Evolutionary conservation across 2,113 vertebrate species (phyloP).

Genomic region (Tor tambroides): DNA sequence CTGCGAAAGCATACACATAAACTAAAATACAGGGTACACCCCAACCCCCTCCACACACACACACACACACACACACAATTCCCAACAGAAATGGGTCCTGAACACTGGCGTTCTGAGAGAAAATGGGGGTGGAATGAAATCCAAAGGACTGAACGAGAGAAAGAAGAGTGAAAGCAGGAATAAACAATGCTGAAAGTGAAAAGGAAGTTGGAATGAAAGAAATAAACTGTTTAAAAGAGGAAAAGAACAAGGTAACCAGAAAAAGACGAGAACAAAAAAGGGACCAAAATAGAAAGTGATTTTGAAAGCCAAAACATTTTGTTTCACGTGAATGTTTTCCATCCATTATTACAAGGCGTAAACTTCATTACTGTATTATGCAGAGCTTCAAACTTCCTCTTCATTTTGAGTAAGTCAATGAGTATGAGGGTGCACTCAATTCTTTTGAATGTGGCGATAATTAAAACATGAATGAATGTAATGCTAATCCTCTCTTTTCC

Average conservation of each 20-base stretch:
- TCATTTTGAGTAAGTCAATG: background rate
- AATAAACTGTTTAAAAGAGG: conserved; percentile 59
- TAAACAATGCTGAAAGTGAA: conserved; percentile 69
- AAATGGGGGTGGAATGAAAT: conserved; percentile 68
- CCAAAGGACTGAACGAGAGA: conserved; percentile 64
- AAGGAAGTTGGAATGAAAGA: conserved; percentile 69
- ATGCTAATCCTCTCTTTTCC: conserved; percentile 40
- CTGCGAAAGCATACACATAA: conserved; percentile 72
- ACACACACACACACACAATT: background rate
- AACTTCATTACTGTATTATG: background rate
- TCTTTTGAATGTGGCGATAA: background rate
- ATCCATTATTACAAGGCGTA: background rate
- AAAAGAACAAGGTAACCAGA: conserved; percentile 62
- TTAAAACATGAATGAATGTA: conserved; percentile 34
- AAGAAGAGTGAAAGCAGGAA: conserved; percentile 57
- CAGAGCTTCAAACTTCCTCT: background rate
- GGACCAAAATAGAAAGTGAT: conserved; percentile 65
- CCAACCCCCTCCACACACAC: conserved; percentile 53
- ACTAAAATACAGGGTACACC: conserved; percentile 69
- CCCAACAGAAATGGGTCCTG: conserved; percentile 58
- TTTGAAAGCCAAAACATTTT: background rate
- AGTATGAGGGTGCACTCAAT: background rate
- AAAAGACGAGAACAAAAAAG: conserved; percentile 50
- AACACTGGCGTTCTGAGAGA: conserved; percentile 49
- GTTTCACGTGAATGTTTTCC: background rate